phyloP scores from a whole-genome alignment of 2,113 vertebrate genomes.

The Pithys albifrons region DNA sequence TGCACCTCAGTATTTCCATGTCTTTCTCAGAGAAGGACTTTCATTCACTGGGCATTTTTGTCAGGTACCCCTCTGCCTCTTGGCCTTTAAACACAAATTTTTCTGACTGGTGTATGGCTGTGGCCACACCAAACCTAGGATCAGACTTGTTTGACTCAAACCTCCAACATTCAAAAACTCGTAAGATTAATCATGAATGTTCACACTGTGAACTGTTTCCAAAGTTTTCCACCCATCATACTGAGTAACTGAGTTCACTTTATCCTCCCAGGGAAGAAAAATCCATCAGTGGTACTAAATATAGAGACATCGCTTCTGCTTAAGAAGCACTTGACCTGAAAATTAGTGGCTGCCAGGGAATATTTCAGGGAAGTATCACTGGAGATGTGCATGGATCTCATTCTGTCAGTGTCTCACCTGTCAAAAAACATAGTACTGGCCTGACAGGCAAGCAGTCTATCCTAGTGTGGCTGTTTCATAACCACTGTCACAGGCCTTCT shows the following conservation, averaged over 20 bases:
- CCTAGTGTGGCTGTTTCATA: not conserved
- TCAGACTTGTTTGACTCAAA: not conserved
- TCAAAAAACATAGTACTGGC: not conserved
- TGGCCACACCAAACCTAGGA: not conserved
- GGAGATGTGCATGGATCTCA: not conserved
- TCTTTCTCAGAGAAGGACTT: not conserved
- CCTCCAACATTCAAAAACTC: not conserved
- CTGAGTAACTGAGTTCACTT: constrained; percentile 14
- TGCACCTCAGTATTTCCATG: not conserved
- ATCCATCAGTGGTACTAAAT: constrained; percentile 35
- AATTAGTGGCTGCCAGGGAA: constrained; percentile 3
- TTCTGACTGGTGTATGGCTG: not conserved
- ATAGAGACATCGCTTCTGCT: constrained; percentile 23
- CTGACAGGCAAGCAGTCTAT: not conserved
- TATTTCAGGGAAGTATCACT: constrained; percentile 4
- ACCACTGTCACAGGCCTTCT: not conserved
- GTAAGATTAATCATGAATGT: not conserved
- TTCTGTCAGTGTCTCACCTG: not conserved
- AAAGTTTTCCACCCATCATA: constrained; percentile 20
- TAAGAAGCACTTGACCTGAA: constrained; percentile 43
- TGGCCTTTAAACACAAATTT: not conserved
- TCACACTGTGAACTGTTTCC: not conserved
- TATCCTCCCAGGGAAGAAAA: constrained; percentile 39
- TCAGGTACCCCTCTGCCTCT: not conserved
- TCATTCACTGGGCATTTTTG: not conserved